Conservation (phyloP, 2,113 vertebrate genomes). For the Rhizomys pruinosus region DNA sequence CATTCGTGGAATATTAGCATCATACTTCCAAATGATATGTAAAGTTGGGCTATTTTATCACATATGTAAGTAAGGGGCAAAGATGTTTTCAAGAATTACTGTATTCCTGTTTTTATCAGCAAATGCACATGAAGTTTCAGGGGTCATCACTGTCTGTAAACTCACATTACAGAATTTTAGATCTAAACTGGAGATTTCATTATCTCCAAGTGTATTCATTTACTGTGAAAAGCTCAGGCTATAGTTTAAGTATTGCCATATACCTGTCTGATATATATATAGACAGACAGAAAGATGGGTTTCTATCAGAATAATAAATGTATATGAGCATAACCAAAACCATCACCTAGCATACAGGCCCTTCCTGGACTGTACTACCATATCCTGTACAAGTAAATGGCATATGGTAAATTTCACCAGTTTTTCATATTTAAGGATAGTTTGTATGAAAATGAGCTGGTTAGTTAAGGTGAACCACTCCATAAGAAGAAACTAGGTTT, state of each 20-base stretch:
- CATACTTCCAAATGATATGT: slow-evolving; percentile 17
- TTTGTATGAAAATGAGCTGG: background rate
- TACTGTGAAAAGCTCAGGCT: background rate
- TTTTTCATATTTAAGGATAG: background rate
- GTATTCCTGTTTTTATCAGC: slow-evolving; percentile 49
- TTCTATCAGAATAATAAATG: background rate
- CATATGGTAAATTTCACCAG: background rate
- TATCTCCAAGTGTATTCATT: slow-evolving; percentile 46
- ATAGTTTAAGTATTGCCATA: background rate
- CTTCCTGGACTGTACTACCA: background rate
- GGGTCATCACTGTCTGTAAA: background rate
- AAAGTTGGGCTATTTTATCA: background rate
- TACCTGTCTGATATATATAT: background rate
- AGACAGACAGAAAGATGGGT: no score
- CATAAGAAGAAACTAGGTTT: background rate
- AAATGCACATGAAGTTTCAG: background rate
- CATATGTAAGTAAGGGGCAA: background rate
- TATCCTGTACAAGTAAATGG: background rate
- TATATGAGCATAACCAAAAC: background rate
- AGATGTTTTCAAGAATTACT: background rate
- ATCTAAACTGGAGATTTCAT: background rate
- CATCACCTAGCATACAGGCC: background rate
- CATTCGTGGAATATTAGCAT: background rate
- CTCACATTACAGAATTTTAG: background rate
- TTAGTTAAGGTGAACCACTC: background rate